Conservation (phyloP, 2,888 invertebrate species). For the Acanthopleura granulata region DNA sequence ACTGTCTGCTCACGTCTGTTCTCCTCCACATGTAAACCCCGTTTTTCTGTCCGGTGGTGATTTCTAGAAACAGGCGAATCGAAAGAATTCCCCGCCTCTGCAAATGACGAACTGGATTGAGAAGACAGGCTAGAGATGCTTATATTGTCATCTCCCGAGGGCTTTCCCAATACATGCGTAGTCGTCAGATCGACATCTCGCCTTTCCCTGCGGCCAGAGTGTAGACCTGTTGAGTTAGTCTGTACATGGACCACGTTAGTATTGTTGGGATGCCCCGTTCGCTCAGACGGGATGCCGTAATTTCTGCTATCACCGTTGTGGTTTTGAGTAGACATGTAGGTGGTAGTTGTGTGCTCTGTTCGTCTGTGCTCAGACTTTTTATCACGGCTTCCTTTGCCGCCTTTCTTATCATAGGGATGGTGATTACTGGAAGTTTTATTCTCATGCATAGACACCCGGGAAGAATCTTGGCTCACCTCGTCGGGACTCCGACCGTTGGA, state of each 20-base stretch:
- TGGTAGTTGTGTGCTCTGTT: not conserved
- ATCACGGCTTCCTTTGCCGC: not conserved
- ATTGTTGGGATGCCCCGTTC: not conserved
- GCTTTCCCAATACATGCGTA: not conserved
- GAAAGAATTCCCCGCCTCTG: constrained; percentile 5
- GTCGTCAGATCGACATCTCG: constrained; percentile 8
- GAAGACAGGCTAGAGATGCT: constrained; percentile 15
- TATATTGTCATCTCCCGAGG: constrained; percentile 17
- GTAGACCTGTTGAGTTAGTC: not conserved
- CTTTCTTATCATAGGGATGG: not conserved
- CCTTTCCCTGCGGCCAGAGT: constrained; percentile 13
- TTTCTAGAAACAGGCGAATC: not conserved
- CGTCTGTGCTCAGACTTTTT: not conserved
- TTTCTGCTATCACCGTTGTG: not conserved
- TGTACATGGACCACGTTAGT: not conserved
- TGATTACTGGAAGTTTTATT: not conserved
- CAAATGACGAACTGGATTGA: constrained; percentile 14
- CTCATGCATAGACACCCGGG: not conserved
- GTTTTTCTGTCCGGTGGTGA: not conserved
- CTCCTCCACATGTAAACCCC: not conserved
- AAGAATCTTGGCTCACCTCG: constrained; percentile 4
- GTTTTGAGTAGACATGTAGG: not conserved
- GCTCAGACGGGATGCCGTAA: not conserved
- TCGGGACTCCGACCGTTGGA: not conserved
- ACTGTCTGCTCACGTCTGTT: not conserved